Evolutionary conservation across 1,140 invertebrate genomes (phyloP), one percentile per base, ranked within the genome.

Genomic region (Linepithema humile): DNA sequence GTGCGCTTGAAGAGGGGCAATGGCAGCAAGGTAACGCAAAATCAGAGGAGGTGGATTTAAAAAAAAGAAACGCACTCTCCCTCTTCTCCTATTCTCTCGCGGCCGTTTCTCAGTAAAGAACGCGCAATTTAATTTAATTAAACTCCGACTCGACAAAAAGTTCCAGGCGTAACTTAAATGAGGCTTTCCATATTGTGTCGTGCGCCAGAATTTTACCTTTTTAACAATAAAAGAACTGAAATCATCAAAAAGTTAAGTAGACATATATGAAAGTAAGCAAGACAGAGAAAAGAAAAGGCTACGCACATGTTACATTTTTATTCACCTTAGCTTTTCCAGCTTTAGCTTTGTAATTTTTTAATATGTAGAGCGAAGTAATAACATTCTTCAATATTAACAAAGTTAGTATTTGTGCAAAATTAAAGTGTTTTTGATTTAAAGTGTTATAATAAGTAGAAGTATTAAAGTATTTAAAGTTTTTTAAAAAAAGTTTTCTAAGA

Each of bases 91-190:
- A n/a, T n/a, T 77, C 50, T 57, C 72, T 43, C 48, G 64, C 3
- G 82, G 15, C 40, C 20, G 17, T 74, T 75, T 62, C 69, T 29
- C 12, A 69, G 53, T 38, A 84, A 17, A 55, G 38, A 84, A 88
- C 70, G 70, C 23, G 73, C 70, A 77, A 87, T 88, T 88, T 85
- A 57, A 80, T 88, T 87, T 85, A 85, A 87, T 88, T 87, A 87
- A 85, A 88, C 77, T 53, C 48, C 53, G 17, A 32, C 69, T 82
- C 43, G 48, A 87, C 80, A 86, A 88, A 88, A 87, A 75, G 57
- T 74, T 82, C 40, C 10, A 26, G 40, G n/a, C 15, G 67, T 26
- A 59, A 69, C 72, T 88, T 38, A 87, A 88, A 40, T 59, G 69
- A 26, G 53, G 53, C 82, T 74, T 80, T 74, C 62, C 59, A 74